Base-by-base conservation (phyloP, 2,797 vertebrate genomes). In the Saxicola maurus region DNA sequence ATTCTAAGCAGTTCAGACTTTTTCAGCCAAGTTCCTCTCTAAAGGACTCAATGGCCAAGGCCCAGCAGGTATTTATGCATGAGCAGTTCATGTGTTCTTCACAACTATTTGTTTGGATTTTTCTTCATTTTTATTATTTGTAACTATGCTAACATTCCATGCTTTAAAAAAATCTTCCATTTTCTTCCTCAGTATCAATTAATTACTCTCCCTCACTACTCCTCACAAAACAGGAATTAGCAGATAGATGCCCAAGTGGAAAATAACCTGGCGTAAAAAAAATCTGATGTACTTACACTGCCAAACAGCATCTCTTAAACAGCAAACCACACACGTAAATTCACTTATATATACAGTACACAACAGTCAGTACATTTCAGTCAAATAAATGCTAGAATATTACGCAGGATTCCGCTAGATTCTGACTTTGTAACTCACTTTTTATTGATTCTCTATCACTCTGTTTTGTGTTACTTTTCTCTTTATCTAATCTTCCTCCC, bases 351-450 rank as follows among this genome's bases (percentile, higher is more conserved):
- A 31, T 17, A 37, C 20, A 53, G 61, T 46, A 65, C 4, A 18
- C 43, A 68, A 52, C 11, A 61, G 31, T 53, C 38, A 49, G 53
- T 60, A 68, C 42, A 79, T 48, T 72, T 49, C 38, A 78, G 53
- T 52, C n/a, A 81, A 81, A 78, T 49, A 85, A 78, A 52, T 49
- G 30, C 59, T 52, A 42, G 33, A 42, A 18, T 86, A 64, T 69
- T 61, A 33, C 57, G 77, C 27, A 45, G 21, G 38, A 80, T 88
- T 45, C 38, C 18, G 65, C 24, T 60, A 74, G 10, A 21, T 48
- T 52, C 48, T 86, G 38, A 35, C 19, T 72, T 91, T 82, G 67
- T 73, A 91, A 71, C 48, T 74, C 61, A 74, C 35, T 35, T 83
- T 67, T 68, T 64, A 90, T 25, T 81, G 62, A 61, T 68, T 83